phyloP scores from a whole-genome alignment of 2,797 vertebrate species.

The Enteromius paludinosus region DNA sequence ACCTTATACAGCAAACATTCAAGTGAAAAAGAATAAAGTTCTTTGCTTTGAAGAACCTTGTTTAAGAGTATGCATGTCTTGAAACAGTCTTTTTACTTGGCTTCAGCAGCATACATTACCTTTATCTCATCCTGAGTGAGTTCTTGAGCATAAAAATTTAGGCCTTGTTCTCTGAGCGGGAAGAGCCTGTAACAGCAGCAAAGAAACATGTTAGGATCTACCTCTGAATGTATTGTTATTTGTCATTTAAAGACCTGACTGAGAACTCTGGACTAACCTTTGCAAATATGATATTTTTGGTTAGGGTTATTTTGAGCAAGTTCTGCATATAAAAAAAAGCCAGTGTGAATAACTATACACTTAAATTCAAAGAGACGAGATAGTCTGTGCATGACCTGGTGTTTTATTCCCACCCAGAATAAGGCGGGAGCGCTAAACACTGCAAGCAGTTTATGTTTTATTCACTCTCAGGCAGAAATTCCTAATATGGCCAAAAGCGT shows the following conservation, averaged over 20 bases:
- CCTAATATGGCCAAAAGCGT: no score
- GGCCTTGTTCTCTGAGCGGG: conserved; percentile 95
- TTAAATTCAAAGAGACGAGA: no score
- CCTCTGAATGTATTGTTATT: not conserved
- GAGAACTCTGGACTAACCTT: not conserved
- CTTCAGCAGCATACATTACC: conserved; percentile 86
- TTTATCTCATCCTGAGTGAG: conserved; percentile 98
- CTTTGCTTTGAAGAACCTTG: not conserved
- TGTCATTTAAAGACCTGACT: not conserved
- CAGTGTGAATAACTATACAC: not conserved
- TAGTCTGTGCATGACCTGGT: no score
- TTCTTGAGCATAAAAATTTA: conserved; percentile 98
- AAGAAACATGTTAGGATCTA: conserved; percentile 7
- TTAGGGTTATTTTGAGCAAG: not conserved
- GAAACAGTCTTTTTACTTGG: no score
- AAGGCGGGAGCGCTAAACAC: no score
- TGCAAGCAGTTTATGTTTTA: no score
- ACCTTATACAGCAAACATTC: not conserved
- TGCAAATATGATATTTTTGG: not conserved
- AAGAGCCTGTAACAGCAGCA: conserved; percentile 86
- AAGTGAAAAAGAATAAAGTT: no score
- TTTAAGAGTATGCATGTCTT: not conserved
- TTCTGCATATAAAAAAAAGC: not conserved
- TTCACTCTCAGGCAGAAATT: no score
- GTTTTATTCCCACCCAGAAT: no score